Evolutionary conservation across 1,140 invertebrate species (phyloP).

Genomic region (Meloidogyne floridensis): DNA sequence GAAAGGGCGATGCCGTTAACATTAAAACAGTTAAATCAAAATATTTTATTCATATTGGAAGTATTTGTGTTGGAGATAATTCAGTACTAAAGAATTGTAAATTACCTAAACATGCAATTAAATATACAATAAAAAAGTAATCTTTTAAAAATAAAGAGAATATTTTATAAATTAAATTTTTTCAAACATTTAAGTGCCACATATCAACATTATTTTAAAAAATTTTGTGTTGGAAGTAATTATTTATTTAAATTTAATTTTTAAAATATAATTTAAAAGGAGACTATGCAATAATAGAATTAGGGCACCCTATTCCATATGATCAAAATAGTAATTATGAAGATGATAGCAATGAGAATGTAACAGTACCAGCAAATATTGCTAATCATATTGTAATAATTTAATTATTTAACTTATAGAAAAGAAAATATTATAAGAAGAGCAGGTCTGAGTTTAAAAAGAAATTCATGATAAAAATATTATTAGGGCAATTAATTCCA

Average conservation of each 20-base stretch:
- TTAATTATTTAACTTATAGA: too few relatives aligned
- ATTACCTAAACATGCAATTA: background rate
- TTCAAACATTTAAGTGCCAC: background rate
- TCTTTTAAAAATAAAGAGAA: background rate
- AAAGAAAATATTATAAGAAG: too few relatives aligned
- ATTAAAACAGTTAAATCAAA: background rate
- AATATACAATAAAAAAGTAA: conserved; percentile 10
- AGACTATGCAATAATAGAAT: conserved; percentile 4
- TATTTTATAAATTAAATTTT: background rate
- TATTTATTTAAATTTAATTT: background rate
- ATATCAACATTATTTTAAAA: background rate
- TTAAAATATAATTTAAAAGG: background rate
- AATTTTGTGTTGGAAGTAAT: background rate
- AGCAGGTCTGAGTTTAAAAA: background rate
- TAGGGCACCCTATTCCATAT: background rate
- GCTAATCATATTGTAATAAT: background rate
- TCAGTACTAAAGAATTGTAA: background rate
- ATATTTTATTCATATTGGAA: conserved; percentile 10
- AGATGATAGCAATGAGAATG: background rate
- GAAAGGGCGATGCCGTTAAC: background rate
- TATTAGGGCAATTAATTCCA: too few relatives aligned
- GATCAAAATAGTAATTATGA: background rate
- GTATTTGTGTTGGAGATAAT: background rate
- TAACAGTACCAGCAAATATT: background rate
- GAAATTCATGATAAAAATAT: background rate